These are phyloP conservation scores for Lithodes maja DNA, from an alignment of 2,888 invertebrate species.

Conservation along the genomic window DNA sequence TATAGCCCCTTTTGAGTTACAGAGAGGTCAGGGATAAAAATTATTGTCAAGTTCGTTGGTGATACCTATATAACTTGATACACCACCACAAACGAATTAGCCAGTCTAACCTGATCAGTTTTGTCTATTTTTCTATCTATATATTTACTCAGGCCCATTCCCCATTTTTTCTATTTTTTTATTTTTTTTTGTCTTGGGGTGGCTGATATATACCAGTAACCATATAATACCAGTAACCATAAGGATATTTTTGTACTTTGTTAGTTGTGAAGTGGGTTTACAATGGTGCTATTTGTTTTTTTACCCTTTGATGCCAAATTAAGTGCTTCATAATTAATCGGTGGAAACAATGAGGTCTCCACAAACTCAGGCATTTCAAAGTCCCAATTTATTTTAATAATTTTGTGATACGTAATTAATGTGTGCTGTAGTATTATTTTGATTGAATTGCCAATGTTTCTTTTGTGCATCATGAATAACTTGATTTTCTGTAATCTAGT, in stretches of 20 bases:
- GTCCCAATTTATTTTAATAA: background rate
- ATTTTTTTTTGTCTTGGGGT: too few relatives aligned
- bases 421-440: background rate
- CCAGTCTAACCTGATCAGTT: too few relatives aligned
- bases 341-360: background rate
- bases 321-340: background rate
- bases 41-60: too few relatives aligned
- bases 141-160: too few relatives aligned
- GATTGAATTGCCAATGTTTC: background rate
- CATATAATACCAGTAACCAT: background rate
- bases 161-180: too few relatives aligned
- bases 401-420: background rate
- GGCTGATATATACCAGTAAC: too few relatives aligned
- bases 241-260: background rate
- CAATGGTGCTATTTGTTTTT: slow-evolving; percentile 38
- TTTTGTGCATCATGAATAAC: background rate
- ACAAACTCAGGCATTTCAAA: background rate
- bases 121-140: too few relatives aligned
- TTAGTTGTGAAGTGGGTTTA: background rate
- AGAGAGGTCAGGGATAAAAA: too few relatives aligned
- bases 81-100: too few relatives aligned
- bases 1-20: too few relatives aligned
- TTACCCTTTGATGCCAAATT: background rate
- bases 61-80: too few relatives aligned
- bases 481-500: slow-evolving; percentile 32